Conservation (phyloP, 1,140 invertebrate genomes). For the Choristoneura fumiferana region DNA sequence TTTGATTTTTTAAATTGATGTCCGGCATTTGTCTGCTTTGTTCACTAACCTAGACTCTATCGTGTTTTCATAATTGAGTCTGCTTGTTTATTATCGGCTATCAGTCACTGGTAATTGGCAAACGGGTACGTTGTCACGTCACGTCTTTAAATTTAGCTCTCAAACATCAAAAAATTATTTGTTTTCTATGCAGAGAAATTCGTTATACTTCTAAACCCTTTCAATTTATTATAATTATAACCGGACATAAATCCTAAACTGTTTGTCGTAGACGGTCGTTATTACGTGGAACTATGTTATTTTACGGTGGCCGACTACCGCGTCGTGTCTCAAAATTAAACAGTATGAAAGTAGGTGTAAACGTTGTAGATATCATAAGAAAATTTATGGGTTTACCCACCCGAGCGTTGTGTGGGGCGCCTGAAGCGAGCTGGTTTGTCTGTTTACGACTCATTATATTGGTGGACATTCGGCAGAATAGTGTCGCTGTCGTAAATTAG, state of each 20-base stretch:
- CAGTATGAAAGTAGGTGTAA: slow-evolving; percentile 43
- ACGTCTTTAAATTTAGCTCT: slow-evolving; percentile 28
- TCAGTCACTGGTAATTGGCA: slow-evolving; percentile 42
- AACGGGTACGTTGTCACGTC: slow-evolving; percentile 22
- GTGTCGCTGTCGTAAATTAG: slow-evolving; percentile 41
- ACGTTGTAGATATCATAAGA: slow-evolving; percentile 29
- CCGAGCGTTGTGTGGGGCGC: slow-evolving; percentile 32
- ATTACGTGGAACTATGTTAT: slow-evolving; percentile 67
- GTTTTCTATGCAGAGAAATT: background rate
- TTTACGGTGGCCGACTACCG: slow-evolving; percentile 52
- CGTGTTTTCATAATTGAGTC: slow-evolving; percentile 39
- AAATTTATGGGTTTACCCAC: slow-evolving; percentile 49
- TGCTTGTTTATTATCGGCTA: slow-evolving; percentile 39
- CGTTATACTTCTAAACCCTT: background rate
- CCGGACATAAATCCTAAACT: slow-evolving; percentile 53
- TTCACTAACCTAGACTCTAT: slow-evolving; percentile 33
- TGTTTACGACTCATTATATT: slow-evolving; percentile 46
- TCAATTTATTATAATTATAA: background rate
- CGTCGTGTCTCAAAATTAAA: slow-evolving; percentile 52
- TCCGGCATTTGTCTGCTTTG: slow-evolving; percentile 44
- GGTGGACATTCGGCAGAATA: slow-evolving; percentile 30
- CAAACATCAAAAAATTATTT: slow-evolving; percentile 29
- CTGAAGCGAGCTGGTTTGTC: slow-evolving; percentile 1
- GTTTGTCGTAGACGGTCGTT: slow-evolving; percentile 58
- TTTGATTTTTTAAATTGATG: slow-evolving; percentile 35